Evolutionary conservation across 2,113 vertebrate species (phyloP).

Genomic region (Malurus melanocephalus): DNA sequence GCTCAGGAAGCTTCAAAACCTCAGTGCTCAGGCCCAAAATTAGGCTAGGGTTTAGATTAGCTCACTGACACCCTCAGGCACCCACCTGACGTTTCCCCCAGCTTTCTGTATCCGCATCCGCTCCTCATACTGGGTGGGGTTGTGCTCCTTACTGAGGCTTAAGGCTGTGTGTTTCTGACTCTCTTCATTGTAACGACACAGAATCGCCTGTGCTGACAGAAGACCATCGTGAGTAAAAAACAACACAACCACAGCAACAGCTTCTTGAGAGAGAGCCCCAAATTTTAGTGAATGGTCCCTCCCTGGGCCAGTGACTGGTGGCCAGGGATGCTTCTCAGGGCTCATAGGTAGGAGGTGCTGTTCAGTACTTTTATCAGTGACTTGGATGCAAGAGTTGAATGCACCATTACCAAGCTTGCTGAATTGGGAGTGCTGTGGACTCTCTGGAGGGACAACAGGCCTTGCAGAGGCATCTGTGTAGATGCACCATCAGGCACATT

Average conservation of each 20-base stretch:
- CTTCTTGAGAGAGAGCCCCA: background rate
- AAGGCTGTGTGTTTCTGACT: slow-evolving; percentile 77
- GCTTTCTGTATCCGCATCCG: slow-evolving; percentile 95
- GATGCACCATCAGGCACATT: fast-evolving
- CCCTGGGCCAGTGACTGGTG: fast-evolving
- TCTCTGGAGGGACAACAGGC: background rate
- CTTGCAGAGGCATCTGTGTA: background rate
- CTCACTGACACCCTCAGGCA: background rate
- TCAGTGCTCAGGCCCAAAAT: background rate
- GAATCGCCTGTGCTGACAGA: slow-evolving; percentile 79
- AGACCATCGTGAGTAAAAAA: background rate
- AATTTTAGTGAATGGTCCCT: fast-evolving
- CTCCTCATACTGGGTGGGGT: slow-evolving; percentile 93
- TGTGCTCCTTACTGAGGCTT: slow-evolving; percentile 93
- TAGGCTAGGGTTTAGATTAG: background rate
- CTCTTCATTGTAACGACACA: slow-evolving; percentile 84
- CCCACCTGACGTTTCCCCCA: slow-evolving; percentile 91
- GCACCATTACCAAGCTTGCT: background rate
- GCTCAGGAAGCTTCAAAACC: background rate
- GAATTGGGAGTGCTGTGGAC: background rate
- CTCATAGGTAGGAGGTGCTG: background rate
- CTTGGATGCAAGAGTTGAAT: background rate
- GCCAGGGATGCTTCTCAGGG: background rate
- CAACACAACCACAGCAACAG: background rate
- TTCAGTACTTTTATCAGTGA: background rate